Percentiles rank a stretch among this genome's conserved stretches.
Conservation (phyloP, 1,140 invertebrate species). For the Heliothis virescens region DNA sequence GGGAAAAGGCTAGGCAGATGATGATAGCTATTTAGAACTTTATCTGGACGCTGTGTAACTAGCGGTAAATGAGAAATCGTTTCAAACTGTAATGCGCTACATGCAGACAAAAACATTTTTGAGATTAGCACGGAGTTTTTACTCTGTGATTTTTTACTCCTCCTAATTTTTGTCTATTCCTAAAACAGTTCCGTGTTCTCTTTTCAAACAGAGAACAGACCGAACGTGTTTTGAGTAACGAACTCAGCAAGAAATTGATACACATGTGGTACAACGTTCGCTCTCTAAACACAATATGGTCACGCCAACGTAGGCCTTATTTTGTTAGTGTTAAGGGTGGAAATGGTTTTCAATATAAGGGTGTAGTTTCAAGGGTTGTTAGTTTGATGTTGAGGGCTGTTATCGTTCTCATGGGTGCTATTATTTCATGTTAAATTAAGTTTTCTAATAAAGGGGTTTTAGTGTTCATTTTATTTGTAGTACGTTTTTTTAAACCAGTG, state of each 20-base stretch:
- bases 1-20: too few species aligned
- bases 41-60: too few species aligned
- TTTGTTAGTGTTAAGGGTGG: neutral
- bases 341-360: neutral
- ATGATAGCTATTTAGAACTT: too few species aligned
- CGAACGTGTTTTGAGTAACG: constrained; percentile 15
- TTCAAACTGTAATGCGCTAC: too few species aligned
- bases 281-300: neutral
- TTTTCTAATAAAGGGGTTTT: constrained; percentile 11
- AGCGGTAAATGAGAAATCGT: too few species aligned
- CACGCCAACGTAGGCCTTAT: neutral
- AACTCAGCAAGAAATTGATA: neutral
- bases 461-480: constrained; percentile 9
- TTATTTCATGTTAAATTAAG: constrained; percentile 34
- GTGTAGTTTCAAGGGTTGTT: neutral
- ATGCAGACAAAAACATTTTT: neutral
- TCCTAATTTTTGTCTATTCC: neutral
- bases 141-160: neutral
- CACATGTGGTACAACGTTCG: neutral
- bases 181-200: neutral
- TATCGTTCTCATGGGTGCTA: constrained; percentile 29
- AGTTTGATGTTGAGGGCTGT: constrained; percentile 29
- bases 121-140: neutral
- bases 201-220: constrained; percentile 2
- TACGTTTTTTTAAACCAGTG: too few species aligned